Evolutionary conservation across 2,113 vertebrate species (phyloP), one percentile per base, ranked within the genome.

Genomic region (Ictalurus furcatus): DNA sequence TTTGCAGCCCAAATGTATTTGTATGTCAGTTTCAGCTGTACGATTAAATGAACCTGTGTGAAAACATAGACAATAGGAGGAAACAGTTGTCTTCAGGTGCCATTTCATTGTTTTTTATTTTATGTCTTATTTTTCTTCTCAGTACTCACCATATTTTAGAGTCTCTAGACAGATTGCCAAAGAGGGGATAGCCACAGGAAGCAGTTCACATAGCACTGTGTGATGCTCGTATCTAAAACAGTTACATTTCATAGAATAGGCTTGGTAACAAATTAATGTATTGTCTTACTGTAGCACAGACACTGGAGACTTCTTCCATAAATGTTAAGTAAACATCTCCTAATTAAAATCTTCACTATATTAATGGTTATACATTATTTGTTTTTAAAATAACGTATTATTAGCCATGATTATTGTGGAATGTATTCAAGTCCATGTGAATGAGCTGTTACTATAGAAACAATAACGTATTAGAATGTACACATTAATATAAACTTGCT

Each of bases 121-220:
- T 14, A 73, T 81, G 30, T 71, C 52, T 73, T n/a, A 63, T 54
- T 78, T 54, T 71, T 11, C 44, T 58, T 56, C 44, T 12, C 9
- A 28, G 81, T 28, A 88, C 95, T 95, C 92, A 97, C 96, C 96
- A 0, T 96, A 90, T 90, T 93, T 93, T 85, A 95, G 87, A 5
- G 92, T 94, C 92, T 95, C 93, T 78, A 95, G 90, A 90, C 93
- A 95, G 85, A 95, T 63, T 12, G 95, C 94, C 91, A 97, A 90
- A 1, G 96, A 97, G 1, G 96, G 96, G 74, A 96, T 94, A 40
- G 92, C 86, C 0, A 97, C 94, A 0, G 96, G 96, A 71, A 97
- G 92, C 84, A 97, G 94, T 91, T 97, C 96, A 0, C 96, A 97
- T 69, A 97, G 93, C 81, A 93, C 96, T 0, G 95, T 94, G 88